Evolutionary conservation across 2,888 invertebrate genomes (phyloP), one percentile per base, ranked within the genome.

Genomic region (Drosophila flavopinicola): DNA sequence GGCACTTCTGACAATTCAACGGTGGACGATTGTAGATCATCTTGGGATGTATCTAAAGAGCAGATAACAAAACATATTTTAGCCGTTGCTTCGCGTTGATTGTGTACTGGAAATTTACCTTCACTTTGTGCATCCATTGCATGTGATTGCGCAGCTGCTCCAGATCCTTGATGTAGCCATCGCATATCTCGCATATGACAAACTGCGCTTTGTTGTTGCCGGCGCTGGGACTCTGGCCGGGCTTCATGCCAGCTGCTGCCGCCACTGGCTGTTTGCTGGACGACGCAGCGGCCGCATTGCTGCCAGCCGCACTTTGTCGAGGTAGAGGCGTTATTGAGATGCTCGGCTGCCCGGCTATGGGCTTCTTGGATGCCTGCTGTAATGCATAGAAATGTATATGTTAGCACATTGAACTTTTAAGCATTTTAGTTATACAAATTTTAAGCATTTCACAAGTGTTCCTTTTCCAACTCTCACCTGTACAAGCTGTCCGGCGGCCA

Each of bases 81-180:
- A 47, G 11, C 1, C 3, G 25, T 1, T 3, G n/a, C 9, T 35
- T 1, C 0, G 1, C 1, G 24, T 1, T 10, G n/a, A 11, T 25
- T 20, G 11, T 23, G 3, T 6, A 7, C 0, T n/a, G 6, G 11
- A 20, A 20, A 35, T 25, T 44, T 69, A 91, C 91, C 91, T 97
- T 97, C 77, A 97, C 97, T 93, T 98, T 98, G 91, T 98, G 98
- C 90, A 98, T 98, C 96, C 97, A 98, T 89, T 97, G 98, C 97
- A 98, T 98, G 90, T 98, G 98, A 91, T 98, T 98, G 70, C 98
- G 93, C 68, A 98, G 92, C 89, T 98, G 97, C 87, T 98, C 97
- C 88, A 98, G 93, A 91, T 98, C 98, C 92, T 98, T 97, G 67
- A 98, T 98, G 89, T 98, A 98, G 17, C 98, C 98, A 88, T 98